Conservation (phyloP, 2,888 invertebrate species). For the Ectobius pallidus region DNA sequence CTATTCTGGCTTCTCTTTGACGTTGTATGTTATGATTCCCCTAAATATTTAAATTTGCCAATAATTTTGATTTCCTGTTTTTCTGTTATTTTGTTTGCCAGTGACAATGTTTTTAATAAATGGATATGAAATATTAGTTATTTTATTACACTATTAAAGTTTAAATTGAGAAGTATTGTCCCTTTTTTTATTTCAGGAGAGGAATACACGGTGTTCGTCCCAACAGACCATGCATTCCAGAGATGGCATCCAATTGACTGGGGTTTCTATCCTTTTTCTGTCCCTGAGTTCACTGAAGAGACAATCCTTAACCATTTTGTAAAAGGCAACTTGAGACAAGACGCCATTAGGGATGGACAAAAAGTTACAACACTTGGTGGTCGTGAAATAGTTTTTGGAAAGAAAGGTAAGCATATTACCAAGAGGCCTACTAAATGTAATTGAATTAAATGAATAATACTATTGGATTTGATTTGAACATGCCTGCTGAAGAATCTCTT, state of each 20-base stretch:
- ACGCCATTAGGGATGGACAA: constrained; percentile 62
- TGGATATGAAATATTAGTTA: too few relatives aligned
- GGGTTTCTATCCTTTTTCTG: constrained; percentile 72
- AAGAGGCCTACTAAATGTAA: too few relatives aligned
- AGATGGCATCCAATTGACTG: constrained; percentile 72
- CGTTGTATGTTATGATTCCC: too few relatives aligned
- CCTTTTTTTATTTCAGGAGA: constrained; percentile 56
- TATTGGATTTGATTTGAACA: too few relatives aligned
- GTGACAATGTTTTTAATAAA: too few relatives aligned
- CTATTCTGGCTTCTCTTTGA: too few relatives aligned
- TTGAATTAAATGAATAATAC: too few relatives aligned
- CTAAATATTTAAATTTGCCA: too few relatives aligned
- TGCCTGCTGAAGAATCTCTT: background rate
- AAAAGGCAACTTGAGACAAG: constrained; percentile 62
- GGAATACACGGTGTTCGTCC: constrained; percentile 67
- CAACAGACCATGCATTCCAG: constrained; percentile 69
- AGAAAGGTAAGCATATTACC: background rate
- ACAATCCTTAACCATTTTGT: constrained; percentile 67
- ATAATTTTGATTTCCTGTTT: too few relatives aligned
- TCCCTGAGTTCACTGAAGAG: constrained; percentile 67
- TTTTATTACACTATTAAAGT: too few relatives aligned
- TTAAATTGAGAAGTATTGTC: too few relatives aligned
- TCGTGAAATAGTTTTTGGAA: constrained; percentile 54
- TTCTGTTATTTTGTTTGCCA: too few relatives aligned
- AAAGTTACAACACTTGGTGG: constrained; percentile 64